A percentile compares a stretch with the other conserved stretches of the same genome.
Evolutionary conservation across 2,797 vertebrate species (phyloP).

Genomic region (Peromyscus aztecus): DNA sequence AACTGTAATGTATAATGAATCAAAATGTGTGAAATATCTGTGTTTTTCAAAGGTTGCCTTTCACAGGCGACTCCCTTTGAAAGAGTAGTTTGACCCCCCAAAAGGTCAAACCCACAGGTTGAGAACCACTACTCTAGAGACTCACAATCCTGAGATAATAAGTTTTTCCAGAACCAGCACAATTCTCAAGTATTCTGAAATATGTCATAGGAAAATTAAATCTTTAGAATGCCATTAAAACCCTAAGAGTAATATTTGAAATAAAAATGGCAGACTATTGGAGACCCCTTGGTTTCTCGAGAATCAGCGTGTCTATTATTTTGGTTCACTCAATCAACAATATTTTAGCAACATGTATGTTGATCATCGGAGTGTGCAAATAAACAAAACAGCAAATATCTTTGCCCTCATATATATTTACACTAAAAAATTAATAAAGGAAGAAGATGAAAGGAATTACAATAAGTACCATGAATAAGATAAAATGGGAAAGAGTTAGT

Average conservation of each 20-base stretch:
- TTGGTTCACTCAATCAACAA: slow-evolving; percentile 7
- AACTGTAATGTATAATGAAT: not conserved
- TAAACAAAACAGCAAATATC: not conserved
- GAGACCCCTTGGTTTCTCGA: not conserved
- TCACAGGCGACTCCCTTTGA: not conserved
- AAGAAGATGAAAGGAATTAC: not conserved
- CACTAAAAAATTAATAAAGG: not conserved
- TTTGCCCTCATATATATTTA: not conserved
- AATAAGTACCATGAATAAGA: not conserved
- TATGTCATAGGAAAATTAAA: not conserved
- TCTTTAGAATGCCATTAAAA: not conserved
- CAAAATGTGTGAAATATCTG: not conserved
- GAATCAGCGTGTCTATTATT: not conserved
- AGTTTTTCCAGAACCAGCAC: not conserved
- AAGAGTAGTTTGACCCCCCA: not conserved
- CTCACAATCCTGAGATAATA: no score
- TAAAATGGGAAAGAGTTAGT: not conserved
- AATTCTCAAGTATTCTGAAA: not conserved
- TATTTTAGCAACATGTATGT: not conserved
- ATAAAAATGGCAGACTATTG: not conserved
- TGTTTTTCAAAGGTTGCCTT: not conserved
- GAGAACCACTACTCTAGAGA: no score
- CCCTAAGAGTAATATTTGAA: not conserved
- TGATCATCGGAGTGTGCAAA: not conserved
- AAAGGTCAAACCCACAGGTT: no score